Conservation (phyloP, 2,113 vertebrate species). For the Macroglossus sobrinus region DNA sequence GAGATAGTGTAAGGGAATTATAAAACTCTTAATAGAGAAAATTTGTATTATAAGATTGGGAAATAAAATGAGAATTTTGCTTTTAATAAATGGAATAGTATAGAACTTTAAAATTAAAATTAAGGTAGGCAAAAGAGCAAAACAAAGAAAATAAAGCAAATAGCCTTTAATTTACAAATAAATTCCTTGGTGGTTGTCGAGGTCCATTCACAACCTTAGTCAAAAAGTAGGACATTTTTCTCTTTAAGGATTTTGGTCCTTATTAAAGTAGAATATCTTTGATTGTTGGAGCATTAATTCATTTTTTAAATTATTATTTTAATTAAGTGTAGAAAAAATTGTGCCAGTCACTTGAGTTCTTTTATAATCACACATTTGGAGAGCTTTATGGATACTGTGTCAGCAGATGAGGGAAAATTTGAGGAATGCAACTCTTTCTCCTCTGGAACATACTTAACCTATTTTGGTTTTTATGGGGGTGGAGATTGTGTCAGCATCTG, state of each 20-base stretch:
- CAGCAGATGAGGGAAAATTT: background rate
- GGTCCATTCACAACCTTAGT: background rate
- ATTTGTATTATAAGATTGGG: background rate
- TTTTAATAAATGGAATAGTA: background rate
- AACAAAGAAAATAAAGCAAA: constrained; percentile 1
- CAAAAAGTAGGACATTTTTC: background rate
- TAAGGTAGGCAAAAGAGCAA: background rate
- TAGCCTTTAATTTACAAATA: background rate
- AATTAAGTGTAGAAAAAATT: background rate
- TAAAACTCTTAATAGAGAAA: background rate
- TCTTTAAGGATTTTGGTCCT: background rate
- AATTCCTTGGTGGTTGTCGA: constrained; percentile 9
- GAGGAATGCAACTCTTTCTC: background rate
- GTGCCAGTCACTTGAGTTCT: background rate
- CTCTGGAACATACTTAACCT: background rate
- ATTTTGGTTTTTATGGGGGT: background rate
- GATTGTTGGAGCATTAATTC: background rate
- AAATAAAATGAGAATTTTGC: background rate
- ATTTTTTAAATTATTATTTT: background rate
- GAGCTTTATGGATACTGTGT: background rate
- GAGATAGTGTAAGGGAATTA: background rate
- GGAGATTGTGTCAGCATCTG: background rate
- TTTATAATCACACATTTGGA: background rate
- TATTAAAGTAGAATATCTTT: background rate
- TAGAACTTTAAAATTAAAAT: constrained; percentile 5